Evolutionary conservation across 2,888 invertebrate genomes (phyloP), one percentile per base, ranked within the genome.

Genomic region (Drosophila bunnanda): DNA sequence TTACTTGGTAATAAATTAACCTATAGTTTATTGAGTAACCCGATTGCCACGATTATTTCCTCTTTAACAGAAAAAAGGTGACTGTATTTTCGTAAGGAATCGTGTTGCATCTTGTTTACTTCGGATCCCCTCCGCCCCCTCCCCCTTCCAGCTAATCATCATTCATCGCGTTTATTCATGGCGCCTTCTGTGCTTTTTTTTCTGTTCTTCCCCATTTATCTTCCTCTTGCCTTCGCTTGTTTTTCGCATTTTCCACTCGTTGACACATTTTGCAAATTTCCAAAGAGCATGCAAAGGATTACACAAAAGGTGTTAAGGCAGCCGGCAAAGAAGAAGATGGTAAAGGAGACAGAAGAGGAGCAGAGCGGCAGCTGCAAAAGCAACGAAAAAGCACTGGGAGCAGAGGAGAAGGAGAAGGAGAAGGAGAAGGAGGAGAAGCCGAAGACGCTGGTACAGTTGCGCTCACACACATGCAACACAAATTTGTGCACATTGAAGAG

Each of bases 361-460:
- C 41, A 61, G 30, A 32, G 38, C 38, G 55, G 73, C 73, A 71
- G 71, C 64, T 64, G 62, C 73, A 64, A 55, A 62, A 52, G 50
- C 41, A 72, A 55, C 46, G 44, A 55, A 30, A 61, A 56, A 65
- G 70, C 72, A 50, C 48, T 32, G 34, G 22, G n/a, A 38, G 48
- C 22, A 10, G 38, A 54, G 22, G 46, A 39, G 17, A 34, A 28
- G 34, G 25, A 25, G 25, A 50, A 28, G 36, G 38, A 61, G 41
- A 34, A 58, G 65, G 68, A 34, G 34, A 52, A 22, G 15, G 50
- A 69, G 66, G 36, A 34, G 22, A 32, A 36, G 54, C 32, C 52
- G 44, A 53, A 61, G 70, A 70, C 53, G 69, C 52, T 52, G 69
- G 69, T 70, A 70, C 72, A 70, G 72, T 76, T 52, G 65, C 61